These are phyloP conservation scores for Elephas maximus DNA, from an alignment of 2,113 vertebrate genomes.

Conservation along the genomic window DNA sequence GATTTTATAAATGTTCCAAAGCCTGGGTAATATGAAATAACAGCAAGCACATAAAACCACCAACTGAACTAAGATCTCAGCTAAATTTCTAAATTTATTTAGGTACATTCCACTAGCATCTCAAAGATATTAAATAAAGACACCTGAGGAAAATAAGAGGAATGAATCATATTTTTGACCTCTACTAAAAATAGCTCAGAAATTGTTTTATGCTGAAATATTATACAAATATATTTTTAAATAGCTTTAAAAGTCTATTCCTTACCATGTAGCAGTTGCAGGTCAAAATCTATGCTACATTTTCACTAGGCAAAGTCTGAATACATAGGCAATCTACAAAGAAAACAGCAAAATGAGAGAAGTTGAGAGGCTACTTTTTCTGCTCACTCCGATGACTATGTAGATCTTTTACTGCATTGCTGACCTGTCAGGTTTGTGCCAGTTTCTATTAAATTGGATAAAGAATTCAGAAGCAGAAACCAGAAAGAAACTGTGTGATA, in stretches of 20 bases:
- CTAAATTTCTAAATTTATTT: conserved; percentile 32
- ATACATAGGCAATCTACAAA: conserved; percentile 57
- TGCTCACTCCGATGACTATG: conserved; percentile 24
- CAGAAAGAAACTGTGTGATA: conserved; percentile 74
- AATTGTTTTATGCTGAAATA: conserved; percentile 11
- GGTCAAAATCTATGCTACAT: conserved; percentile 39
- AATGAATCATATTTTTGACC: conserved; percentile 28
- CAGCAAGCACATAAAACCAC: conserved; percentile 33
- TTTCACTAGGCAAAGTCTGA: neutral
- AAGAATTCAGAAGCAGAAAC: conserved; percentile 84
- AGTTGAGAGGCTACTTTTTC: conserved; percentile 67
- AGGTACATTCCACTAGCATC: conserved; percentile 28
- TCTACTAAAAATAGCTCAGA: neutral
- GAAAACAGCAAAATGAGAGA: neutral
- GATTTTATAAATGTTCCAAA: conserved; percentile 70
- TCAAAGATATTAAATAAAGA: conserved; percentile 60
- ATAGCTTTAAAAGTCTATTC: neutral
- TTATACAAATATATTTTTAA: conserved; percentile 30
- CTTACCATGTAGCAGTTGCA: neutral
- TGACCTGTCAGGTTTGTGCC: conserved; percentile 75
- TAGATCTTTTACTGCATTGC: conserved; percentile 69
- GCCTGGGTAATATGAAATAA: neutral
- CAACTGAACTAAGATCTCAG: conserved; percentile 56
- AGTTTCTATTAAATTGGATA: conserved; percentile 72
- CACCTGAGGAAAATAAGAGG: conserved; percentile 36